Conservation (phyloP, 2,888 invertebrate species). For the Psococerastis gibbosa region DNA sequence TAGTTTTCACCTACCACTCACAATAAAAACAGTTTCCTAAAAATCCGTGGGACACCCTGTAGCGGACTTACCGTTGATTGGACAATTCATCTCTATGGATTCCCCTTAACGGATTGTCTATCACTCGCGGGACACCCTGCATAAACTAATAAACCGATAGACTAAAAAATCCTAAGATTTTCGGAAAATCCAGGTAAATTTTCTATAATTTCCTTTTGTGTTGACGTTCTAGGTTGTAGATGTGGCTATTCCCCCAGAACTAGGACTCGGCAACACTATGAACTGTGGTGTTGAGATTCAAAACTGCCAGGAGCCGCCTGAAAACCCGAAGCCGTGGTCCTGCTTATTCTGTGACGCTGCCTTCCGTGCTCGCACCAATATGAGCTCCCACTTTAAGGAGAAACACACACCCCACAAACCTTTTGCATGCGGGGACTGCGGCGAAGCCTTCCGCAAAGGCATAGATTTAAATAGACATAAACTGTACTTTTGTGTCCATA, state of each 20-base stretch:
- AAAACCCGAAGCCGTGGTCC: conserved; percentile 17
- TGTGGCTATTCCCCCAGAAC: conserved; percentile 12
- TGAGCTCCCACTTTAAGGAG: conserved; percentile 18
- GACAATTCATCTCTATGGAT: no score
- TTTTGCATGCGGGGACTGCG: conserved; percentile 18
- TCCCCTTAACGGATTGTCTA: no score
- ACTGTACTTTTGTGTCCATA: conserved; percentile 15
- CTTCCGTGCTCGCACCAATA: conserved; percentile 18
- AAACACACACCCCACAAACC: conserved; percentile 19
- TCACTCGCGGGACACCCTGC: no score
- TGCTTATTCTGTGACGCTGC: conserved; percentile 18
- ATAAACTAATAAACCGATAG: no score
- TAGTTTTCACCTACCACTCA: no score
- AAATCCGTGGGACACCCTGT: no score
- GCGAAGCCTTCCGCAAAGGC: conserved; percentile 17
- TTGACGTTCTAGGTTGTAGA: neutral
- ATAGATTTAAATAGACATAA: conserved; percentile 18
- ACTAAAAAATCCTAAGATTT: no score
- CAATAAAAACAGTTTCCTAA: no score
- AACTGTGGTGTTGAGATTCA: conserved; percentile 17
- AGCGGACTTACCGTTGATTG: no score
- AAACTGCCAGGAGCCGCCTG: conserved; percentile 14
- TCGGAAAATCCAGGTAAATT: no score
- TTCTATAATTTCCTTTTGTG: no score
- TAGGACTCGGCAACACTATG: conserved; percentile 14